These are phyloP conservation scores for Salminus brasiliensis DNA, from an alignment of 2,113 vertebrate species.

Conservation along the genomic window DNA sequence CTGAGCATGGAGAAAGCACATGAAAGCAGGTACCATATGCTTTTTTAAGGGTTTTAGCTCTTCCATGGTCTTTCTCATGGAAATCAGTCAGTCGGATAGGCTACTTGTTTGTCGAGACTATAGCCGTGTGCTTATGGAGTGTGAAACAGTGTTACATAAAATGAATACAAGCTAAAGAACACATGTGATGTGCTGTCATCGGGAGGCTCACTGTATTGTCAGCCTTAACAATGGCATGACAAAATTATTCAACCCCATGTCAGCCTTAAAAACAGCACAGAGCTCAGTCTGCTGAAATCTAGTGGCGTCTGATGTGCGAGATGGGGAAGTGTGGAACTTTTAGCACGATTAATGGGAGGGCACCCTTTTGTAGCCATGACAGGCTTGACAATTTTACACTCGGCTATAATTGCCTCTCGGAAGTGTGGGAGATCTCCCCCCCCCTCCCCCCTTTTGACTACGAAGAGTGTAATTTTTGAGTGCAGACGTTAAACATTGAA, in stretches of 20 bases:
- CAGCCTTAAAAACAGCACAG: background rate
- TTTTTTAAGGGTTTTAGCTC: background rate
- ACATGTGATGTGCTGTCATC: background rate
- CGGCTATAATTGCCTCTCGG: constrained; percentile 74
- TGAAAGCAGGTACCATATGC: too few species aligned
- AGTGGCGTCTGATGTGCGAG: constrained; percentile 59
- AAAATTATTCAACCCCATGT: background rate
- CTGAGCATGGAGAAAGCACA: too few species aligned
- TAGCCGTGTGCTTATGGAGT: background rate
- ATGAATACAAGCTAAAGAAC: background rate
- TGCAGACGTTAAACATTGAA: constrained; percentile 62
- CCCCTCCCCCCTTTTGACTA: constrained; percentile 54
- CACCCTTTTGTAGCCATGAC: constrained; percentile 64
- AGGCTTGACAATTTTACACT: constrained; percentile 73
- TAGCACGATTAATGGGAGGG: constrained; percentile 69
- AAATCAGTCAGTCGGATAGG: background rate
- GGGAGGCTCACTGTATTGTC: background rate
- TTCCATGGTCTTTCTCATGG: background rate
- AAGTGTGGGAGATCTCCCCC: constrained; percentile 58
- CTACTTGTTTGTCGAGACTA: background rate
- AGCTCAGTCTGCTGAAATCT: background rate
- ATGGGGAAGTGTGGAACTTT: constrained; percentile 64
- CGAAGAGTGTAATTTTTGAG: constrained; percentile 66
- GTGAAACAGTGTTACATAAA: background rate
- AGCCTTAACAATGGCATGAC: constrained; percentile 4